phyloP scores from a whole-genome alignment of 2,888 invertebrate genomes.

The Psylliodes chrysocephalus region DNA sequence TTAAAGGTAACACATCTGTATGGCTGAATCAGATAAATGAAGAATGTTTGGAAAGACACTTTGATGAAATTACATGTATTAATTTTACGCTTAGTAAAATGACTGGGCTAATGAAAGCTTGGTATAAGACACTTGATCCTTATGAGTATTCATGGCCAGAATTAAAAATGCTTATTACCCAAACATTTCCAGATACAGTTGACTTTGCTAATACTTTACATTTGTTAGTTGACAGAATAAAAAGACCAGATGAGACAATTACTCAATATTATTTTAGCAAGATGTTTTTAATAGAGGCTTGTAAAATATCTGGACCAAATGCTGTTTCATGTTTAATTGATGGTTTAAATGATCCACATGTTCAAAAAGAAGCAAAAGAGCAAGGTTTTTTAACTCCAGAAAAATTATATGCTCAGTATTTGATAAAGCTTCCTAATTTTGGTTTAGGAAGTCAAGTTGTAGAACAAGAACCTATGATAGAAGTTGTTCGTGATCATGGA shows the following conservation, averaged over 20 bases:
- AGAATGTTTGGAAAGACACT: conserved; percentile 46
- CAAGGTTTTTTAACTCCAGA: conserved; percentile 51
- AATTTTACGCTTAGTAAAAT: conserved; percentile 49
- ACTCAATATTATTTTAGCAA: conserved; percentile 54
- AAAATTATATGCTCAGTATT: conserved; percentile 50
- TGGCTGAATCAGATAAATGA: conserved; percentile 54
- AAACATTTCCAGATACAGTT: conserved; percentile 53
- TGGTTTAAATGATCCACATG: conserved; percentile 48
- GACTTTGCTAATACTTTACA: conserved; percentile 52
- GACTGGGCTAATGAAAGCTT: conserved; percentile 53
- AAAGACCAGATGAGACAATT: conserved; percentile 49
- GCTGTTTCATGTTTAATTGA: conserved; percentile 55
- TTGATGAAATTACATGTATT: conserved; percentile 49
- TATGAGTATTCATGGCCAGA: conserved; percentile 55
- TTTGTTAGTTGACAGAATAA: conserved; percentile 47
- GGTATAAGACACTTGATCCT: conserved; percentile 50
- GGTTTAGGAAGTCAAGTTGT: conserved; percentile 4
- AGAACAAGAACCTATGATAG: neutral
- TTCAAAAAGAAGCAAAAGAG: conserved; percentile 48
- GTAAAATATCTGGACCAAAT: conserved; percentile 53
- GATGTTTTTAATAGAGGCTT: conserved; percentile 53
- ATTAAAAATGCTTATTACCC: conserved; percentile 51
- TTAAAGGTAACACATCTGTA: conserved; percentile 50
- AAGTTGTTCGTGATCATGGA: conserved; percentile 5
- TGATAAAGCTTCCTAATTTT: conserved; percentile 37